phyloP scores from a whole-genome alignment of 1,140 invertebrate species.

The Drepana arcuata region DNA sequence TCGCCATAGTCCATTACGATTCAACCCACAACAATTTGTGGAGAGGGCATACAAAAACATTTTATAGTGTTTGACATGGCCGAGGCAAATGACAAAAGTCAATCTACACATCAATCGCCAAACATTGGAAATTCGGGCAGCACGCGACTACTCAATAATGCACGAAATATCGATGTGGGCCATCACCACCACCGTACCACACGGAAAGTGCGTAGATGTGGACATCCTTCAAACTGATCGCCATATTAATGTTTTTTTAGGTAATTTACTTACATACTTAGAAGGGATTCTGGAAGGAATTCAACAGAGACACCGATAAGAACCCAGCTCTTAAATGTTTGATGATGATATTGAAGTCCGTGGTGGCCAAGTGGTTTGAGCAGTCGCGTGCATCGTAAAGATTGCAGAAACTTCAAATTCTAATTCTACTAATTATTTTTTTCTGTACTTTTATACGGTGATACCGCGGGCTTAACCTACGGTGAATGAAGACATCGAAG shows the following conservation, averaged over 20 bases:
- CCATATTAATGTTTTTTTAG: conserved; percentile 23
- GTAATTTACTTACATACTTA: no score
- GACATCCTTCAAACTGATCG: conserved; percentile 23
- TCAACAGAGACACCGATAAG: no score
- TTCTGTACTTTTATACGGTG: no score
- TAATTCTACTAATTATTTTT: no score
- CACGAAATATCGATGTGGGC: conserved; percentile 67
- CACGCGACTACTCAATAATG: conserved; percentile 69
- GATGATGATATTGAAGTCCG: no score
- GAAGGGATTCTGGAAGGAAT: no score
- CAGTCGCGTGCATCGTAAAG: no score
- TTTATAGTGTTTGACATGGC: conserved; percentile 63
- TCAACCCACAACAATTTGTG: conserved; percentile 54
- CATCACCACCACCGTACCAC: conserved; percentile 34
- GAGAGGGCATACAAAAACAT: conserved; percentile 58
- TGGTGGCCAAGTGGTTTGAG: no score
- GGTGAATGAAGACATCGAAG: no score
- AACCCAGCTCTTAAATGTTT: no score
- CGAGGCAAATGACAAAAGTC: conserved; percentile 69
- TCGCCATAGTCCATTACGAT: conserved; percentile 60
- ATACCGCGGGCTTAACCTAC: no score
- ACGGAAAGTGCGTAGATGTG: conserved; percentile 27
- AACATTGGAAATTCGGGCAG: conserved; percentile 66
- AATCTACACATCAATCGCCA: conserved; percentile 70
- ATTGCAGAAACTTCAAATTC: no score